These are phyloP conservation scores for Lepus oiostolus DNA, from an alignment of 2,797 vertebrate genomes.

Conservation along the genomic window DNA sequence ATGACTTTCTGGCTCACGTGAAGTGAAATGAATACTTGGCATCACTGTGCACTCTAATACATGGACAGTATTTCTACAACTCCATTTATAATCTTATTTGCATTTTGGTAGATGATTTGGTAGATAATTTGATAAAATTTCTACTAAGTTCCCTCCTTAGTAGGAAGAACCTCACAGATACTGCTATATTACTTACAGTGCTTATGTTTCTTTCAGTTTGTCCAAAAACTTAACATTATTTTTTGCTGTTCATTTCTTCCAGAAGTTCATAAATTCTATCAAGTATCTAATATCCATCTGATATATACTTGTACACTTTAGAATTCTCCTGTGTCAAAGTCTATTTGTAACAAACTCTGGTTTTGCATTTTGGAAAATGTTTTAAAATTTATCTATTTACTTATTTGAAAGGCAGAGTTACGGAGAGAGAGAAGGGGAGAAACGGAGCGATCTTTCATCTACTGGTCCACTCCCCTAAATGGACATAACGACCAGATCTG, in stretches of 20 bases:
- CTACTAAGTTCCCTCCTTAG: not conserved
- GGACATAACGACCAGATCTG: no score
- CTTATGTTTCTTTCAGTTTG: not conserved
- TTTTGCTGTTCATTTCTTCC: not conserved
- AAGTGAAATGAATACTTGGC: not conserved
- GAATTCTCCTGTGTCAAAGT: not conserved
- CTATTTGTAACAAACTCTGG: not conserved
- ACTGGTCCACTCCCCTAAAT: no score
- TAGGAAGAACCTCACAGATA: not conserved
- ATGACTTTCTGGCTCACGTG: not conserved
- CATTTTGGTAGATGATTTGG: not conserved
- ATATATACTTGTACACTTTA: not conserved
- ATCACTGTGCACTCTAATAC: not conserved
- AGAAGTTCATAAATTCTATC: not conserved
- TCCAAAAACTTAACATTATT: not conserved
- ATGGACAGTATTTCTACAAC: not conserved
- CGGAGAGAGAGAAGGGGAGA: no score
- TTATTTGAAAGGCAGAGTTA: no score
- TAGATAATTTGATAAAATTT: not conserved
- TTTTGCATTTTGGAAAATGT: not conserved
- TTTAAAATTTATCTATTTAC: no score
- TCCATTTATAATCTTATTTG: slow-evolving; percentile 2
- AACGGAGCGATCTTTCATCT: no score
- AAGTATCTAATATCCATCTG: not conserved
- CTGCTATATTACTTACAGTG: not conserved